Conservation (phyloP, 2,797 vertebrate genomes). For the Cottoperca gobio region DNA sequence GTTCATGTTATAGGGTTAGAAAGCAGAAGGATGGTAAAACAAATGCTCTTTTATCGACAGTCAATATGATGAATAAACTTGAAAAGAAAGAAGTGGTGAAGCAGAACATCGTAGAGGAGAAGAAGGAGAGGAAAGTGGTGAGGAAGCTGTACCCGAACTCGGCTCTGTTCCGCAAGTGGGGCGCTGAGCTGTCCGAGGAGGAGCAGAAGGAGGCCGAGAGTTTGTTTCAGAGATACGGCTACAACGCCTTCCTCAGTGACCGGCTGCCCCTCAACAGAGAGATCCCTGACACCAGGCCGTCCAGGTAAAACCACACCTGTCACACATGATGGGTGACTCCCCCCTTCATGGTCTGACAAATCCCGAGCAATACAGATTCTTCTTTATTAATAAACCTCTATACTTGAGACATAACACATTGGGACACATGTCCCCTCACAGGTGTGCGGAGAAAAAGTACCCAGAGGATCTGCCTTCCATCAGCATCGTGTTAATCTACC, state of each 20-base stretch:
- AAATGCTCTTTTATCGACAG: slow-evolving; percentile 39
- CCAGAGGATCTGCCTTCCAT: slow-evolving; percentile 80
- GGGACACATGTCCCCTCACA: slow-evolving; percentile 50
- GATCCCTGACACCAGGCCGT: slow-evolving; percentile 86
- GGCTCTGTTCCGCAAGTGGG: slow-evolving; percentile 89
- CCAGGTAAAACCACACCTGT: slow-evolving; percentile 63
- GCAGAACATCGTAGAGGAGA: background rate
- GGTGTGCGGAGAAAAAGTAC: slow-evolving; percentile 83
- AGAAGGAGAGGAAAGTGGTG: slow-evolving; percentile 47
- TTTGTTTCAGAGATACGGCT: slow-evolving; percentile 91
- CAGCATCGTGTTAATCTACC: slow-evolving; percentile 85
- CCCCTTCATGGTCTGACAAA: no score
- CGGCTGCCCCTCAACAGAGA: slow-evolving; percentile 89
- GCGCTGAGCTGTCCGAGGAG: slow-evolving; percentile 89
- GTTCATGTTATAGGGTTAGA: background rate
- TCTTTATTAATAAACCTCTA: no score
- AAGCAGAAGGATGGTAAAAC: background rate
- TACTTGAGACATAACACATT: no score
- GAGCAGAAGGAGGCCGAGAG: slow-evolving; percentile 87
- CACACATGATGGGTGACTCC: no score
- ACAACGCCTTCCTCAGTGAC: slow-evolving; percentile 95
- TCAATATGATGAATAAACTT: slow-evolving; percentile 47
- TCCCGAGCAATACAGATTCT: no score
- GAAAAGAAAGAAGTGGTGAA: slow-evolving; percentile 9
- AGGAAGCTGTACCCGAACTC: slow-evolving; percentile 90